These are phyloP conservation scores for Pelodiscus sinensis DNA, from an alignment of 2,113 vertebrate species.

Conservation along the genomic window DNA sequence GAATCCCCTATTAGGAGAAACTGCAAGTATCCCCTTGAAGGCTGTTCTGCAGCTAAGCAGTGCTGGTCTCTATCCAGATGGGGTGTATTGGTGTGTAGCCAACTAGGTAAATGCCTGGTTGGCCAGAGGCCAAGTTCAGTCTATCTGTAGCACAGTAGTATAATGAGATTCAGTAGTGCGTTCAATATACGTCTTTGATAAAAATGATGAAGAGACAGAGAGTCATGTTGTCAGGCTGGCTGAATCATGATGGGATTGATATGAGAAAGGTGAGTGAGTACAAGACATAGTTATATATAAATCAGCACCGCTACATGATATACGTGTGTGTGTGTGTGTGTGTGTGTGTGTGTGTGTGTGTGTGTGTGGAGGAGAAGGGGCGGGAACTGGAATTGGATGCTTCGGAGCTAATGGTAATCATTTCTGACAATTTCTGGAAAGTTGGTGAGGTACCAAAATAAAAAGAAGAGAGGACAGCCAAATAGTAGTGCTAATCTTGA, in stretches of 20 bases:
- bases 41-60: background rate
- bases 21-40: background rate
- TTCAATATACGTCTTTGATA: background rate
- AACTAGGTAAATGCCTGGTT: background rate
- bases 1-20: background rate
- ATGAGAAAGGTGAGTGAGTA: background rate
- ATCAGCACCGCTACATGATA: background rate
- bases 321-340: background rate
- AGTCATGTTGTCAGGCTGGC: background rate
- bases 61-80: background rate
- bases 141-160: too few relatives aligned
- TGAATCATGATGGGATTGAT: background rate
- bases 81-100: background rate
- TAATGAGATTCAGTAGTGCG: too few relatives aligned
- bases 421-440: background rate
- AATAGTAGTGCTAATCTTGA: background rate
- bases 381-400: background rate
- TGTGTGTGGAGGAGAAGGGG: too few relatives aligned
- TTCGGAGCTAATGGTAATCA: fast-evolving
- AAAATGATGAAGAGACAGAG: background rate
- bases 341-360: background rate
- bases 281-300: background rate
- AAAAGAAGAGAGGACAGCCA: background rate
- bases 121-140: fast-evolving
- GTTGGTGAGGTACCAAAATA: background rate